Conservation (phyloP, 1,140 invertebrate species). For the Popillia japonica region DNA sequence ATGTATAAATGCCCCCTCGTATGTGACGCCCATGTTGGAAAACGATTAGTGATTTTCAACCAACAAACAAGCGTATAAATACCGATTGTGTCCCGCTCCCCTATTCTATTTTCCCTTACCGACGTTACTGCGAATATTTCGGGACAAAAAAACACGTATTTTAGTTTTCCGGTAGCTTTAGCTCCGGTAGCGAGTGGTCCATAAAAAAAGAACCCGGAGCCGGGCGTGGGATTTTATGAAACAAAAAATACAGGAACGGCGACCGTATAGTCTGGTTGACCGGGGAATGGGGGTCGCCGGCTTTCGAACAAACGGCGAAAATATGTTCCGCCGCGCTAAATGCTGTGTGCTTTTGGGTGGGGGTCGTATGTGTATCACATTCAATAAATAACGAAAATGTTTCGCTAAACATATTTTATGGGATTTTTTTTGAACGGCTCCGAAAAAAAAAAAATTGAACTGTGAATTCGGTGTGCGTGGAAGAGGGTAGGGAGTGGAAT, state of each 20-base stretch:
- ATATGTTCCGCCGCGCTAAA: neutral
- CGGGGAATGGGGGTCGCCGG: neutral
- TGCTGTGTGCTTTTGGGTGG: neutral
- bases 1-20: too few species aligned
- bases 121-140: too few species aligned
- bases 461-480: neutral
- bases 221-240: neutral
- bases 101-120: too few species aligned
- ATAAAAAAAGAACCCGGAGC: neutral
- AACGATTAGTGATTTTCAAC: too few species aligned
- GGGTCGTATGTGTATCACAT: neutral
- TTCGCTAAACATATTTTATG: conserved; percentile 14
- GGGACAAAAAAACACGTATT: too few species aligned
- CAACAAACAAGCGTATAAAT: too few species aligned
- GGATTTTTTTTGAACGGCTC: neutral
- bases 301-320: neutral
- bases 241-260: neutral
- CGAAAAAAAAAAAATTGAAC: neutral
- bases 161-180: too few species aligned
- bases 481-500: neutral
- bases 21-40: too few species aligned
- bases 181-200: neutral
- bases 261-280: too few species aligned
- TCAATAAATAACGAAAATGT: conserved; percentile 12
- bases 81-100: too few species aligned